Conservation (phyloP, 2,113 vertebrate species). For the Perca flavescens region DNA sequence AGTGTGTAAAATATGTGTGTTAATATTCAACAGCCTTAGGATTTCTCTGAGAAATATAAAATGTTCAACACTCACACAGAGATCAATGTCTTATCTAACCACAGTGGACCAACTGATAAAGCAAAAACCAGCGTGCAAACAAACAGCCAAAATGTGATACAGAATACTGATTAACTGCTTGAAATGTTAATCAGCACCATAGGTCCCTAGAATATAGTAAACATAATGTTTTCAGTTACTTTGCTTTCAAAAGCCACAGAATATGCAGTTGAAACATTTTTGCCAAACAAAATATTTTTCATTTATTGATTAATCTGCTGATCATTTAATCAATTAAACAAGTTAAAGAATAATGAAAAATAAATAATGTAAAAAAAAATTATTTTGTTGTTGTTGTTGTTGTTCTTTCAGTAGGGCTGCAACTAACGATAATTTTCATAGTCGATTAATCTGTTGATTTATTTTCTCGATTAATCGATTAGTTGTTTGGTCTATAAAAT, state of each 20-base stretch:
- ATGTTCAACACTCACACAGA: slow-evolving; percentile 20
- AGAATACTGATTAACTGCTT: neutral
- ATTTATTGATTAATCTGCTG: neutral
- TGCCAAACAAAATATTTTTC: neutral
- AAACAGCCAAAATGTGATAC: slow-evolving; percentile 1
- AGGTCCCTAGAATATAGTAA: too few species aligned
- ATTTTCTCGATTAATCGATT: too few species aligned
- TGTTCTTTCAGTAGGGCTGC: too few species aligned
- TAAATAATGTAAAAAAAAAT: too few species aligned
- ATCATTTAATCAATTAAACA: neutral
- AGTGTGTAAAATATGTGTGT: slow-evolving; percentile 46
- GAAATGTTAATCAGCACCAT: neutral
- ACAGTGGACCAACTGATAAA: neutral
- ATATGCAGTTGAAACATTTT: neutral
- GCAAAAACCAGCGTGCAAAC: neutral
- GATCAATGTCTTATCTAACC: slow-evolving; percentile 4
- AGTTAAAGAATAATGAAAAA: neutral
- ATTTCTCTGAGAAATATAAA: slow-evolving; percentile 34
- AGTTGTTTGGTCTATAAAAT: too few species aligned
- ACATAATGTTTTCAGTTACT: neutral
- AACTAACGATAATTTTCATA: too few species aligned
- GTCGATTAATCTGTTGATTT: too few species aligned
- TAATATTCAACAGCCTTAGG: slow-evolving; percentile 43
- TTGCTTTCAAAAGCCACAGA: neutral
- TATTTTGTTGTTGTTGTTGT: too few species aligned